A percentile compares a stretch with the other conserved stretches of the same genome.
Evolutionary conservation across 2,888 invertebrate genomes (phyloP).

Genomic region (Nysson spinosus): DNA sequence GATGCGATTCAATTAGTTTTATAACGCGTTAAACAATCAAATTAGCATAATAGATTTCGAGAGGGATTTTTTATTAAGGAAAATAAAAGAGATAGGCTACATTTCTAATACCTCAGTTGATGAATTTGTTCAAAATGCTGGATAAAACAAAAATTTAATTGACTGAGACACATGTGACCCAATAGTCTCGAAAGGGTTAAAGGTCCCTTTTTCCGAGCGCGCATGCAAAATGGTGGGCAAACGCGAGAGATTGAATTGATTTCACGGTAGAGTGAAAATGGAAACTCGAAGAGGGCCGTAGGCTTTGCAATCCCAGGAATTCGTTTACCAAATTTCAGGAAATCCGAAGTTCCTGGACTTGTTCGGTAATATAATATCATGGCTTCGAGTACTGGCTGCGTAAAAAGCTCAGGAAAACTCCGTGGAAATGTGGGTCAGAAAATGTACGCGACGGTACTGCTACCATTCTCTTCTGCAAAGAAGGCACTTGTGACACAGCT

Average conservation of each 20-base stretch:
- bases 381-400: background rate
- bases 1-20: too few species aligned
- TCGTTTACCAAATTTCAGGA: constrained; percentile 19
- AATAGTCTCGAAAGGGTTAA: too few species aligned
- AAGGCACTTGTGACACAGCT: too few species aligned
- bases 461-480: too few species aligned
- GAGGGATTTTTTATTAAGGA: too few species aligned
- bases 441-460: background rate
- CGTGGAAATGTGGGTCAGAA: constrained; percentile 28
- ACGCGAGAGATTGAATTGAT: constrained; percentile 31
- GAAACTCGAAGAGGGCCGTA: constrained; percentile 8
- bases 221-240: background rate
- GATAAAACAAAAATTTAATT: too few species aligned
- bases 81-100: too few species aligned
- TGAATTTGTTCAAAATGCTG: too few species aligned
- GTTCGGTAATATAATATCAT: background rate
- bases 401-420: constrained; percentile 13
- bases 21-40: too few species aligned
- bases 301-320: constrained; percentile 10
- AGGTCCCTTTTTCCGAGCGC: constrained; percentile 12
- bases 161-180: too few species aligned
- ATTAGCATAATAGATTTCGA: too few species aligned
- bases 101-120: too few species aligned
- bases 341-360: constrained; percentile 3
- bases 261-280: constrained; percentile 36